These are phyloP conservation scores for Cariama cristata DNA, from an alignment of 2,113 vertebrate genomes.

Conservation along the genomic window DNA sequence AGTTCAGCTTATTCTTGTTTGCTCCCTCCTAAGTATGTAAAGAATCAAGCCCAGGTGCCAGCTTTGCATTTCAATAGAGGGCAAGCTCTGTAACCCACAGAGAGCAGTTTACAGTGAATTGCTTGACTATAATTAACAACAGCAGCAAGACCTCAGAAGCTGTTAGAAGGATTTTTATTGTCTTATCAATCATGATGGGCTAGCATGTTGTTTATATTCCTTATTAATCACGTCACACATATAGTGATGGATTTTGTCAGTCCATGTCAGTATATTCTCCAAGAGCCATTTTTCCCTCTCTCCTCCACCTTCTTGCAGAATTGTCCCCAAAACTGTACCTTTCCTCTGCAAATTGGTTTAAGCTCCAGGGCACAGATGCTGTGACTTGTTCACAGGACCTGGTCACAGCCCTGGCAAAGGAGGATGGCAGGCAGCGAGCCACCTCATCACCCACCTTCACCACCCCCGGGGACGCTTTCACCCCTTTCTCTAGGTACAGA, in stretches of 20 bases:
- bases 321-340: not conserved
- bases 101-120: not conserved
- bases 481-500: not conserved
- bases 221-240: not conserved
- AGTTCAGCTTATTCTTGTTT: not conserved
- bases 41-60: not conserved
- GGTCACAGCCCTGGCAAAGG: not conserved
- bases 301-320: not conserved
- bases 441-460: accelerated
- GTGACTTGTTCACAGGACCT: not conserved
- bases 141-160: not conserved
- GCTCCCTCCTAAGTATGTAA: not conserved
- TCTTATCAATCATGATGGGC: not conserved
- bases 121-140: not conserved
- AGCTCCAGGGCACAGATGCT: not conserved
- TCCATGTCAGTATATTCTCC: not conserved
- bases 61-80: not conserved
- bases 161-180: not conserved
- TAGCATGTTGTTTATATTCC: not conserved
- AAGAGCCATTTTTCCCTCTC: not conserved
- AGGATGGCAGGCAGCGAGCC: accelerated
- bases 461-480: accelerated
- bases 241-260: not conserved
- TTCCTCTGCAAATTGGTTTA: too few species aligned
- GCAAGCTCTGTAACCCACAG: not conserved